Conservation (phyloP, 2,888 invertebrate genomes). For the Rhimphoctona megacephalus region DNA sequence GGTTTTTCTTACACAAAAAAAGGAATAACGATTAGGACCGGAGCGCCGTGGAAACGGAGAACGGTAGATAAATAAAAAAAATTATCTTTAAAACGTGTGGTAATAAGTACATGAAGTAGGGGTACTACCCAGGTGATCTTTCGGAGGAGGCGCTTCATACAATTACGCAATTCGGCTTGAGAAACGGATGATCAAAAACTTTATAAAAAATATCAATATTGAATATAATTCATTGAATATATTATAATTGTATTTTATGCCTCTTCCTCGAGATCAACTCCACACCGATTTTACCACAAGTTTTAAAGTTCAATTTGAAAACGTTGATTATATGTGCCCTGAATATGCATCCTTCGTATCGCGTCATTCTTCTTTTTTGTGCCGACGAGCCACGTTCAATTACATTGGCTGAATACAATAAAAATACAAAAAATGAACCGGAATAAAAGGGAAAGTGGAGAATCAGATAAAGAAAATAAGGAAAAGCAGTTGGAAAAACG, state of each 20-base stretch:
- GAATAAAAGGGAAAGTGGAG: constrained; percentile 16
- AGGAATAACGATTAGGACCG: neutral
- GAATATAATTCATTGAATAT: no score
- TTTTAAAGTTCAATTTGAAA: constrained; percentile 21
- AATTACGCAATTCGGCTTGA: no score
- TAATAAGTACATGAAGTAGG: no score
- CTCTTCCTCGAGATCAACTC: constrained; percentile 29
- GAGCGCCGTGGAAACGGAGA: no score
- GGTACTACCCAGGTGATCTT: no score
- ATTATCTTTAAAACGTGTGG: no score
- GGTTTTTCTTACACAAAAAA: no score
- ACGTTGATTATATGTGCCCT: neutral
- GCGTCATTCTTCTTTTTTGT: constrained; percentile 36
- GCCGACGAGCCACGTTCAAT: constrained; percentile 29
- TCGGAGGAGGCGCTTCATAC: no score
- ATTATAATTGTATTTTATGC: constrained; percentile 26
- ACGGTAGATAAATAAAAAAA: no score
- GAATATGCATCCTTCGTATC: no score
- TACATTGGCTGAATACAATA: neutral
- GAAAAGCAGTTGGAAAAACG: constrained; percentile 24
- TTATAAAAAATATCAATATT: no score
- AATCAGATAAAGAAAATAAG: constrained; percentile 20
- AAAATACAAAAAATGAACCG: constrained; percentile 18
- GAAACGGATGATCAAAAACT: no score
- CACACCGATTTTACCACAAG: constrained; percentile 18